Evolutionary conservation across 2,113 vertebrate species (phyloP), one percentile per base, ranked within the genome.

Genomic region (Chunga burmeisteri): DNA sequence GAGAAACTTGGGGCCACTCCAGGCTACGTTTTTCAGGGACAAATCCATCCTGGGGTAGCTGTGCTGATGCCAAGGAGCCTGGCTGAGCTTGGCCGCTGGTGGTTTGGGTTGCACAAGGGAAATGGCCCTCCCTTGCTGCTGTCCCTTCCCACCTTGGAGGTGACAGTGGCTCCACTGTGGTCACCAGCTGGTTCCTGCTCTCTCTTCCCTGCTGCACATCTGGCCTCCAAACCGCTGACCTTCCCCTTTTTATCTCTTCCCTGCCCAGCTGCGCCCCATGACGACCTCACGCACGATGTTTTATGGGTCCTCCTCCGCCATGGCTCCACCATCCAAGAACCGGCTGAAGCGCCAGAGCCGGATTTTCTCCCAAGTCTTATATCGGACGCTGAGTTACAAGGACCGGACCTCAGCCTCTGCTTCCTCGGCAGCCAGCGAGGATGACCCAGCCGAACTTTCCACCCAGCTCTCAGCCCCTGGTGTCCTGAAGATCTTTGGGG

Each of bases 401-500:
- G 98, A 99, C 96, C 98, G 99, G 2, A 97, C 97, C 92, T 98
- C 98, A 0, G 97, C 98, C 3, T 94, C 99, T 0, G 86, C 98
- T 50, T 96, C 97, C 44, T 97, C 98, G 0, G 40, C 86, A 3
- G 97, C 98, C 0, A 81, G 98, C 1, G 94, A 96, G 1, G 99
- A 99, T 0, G 99, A 99, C 96, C 99, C 99, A 0, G 98, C 99
- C 0, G 99, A 99, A 82, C 99, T 99, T 30, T 99, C 99, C 94
- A 99, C 99, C 0, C 99, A 99, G 97, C 98, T 99, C 61, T 99
- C 99, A 0, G 99, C 99, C 38, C 99, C 99, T 0, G 99, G 99
- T 1, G 98, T 99, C 65, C 98, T 99, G 74, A 99, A 99, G 97
- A 99, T 99, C 83, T 99, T 99, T 1, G 99, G 99, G 7, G 99